Evolutionary conservation across 2,113 vertebrate species (phyloP).

Genomic region (Gymnobelideus leadbeateri): DNA sequence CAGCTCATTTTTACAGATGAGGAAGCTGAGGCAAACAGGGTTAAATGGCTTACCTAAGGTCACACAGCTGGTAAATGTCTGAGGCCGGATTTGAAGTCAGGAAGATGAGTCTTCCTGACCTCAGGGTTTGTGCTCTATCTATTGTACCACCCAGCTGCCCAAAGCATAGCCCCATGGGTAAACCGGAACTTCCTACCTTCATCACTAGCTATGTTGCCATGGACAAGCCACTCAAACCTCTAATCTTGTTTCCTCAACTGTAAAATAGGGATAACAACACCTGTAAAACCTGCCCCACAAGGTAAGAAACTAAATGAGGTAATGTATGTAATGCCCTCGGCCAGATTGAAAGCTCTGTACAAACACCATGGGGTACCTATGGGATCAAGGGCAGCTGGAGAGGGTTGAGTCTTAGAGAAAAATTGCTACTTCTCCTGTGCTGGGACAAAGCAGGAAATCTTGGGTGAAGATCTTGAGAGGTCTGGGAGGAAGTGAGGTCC

Average conservation of each 20-base stretch:
- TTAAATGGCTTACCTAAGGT: no score
- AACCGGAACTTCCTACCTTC: background rate
- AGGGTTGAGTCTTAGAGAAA: background rate
- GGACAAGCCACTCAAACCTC: background rate
- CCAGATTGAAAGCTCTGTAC: background rate
- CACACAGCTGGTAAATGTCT: background rate
- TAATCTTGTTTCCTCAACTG: background rate
- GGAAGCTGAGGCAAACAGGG: background rate
- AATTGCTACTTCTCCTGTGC: background rate
- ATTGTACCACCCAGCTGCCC: background rate
- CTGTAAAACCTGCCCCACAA: background rate
- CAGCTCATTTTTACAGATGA: background rate
- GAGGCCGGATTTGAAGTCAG: background rate
- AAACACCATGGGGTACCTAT: background rate
- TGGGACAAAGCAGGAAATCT: background rate
- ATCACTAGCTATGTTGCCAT: background rate
- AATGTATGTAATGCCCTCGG: background rate
- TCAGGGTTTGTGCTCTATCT: background rate
- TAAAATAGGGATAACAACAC: no score
- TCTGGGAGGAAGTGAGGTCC: background rate
- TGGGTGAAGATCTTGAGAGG: background rate
- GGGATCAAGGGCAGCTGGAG: background rate
- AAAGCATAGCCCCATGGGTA: background rate
- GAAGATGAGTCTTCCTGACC: no score
- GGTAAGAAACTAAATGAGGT: background rate